phyloP scores from a whole-genome alignment of 2,113 vertebrate genomes.

The Siphamia tubifer region DNA sequence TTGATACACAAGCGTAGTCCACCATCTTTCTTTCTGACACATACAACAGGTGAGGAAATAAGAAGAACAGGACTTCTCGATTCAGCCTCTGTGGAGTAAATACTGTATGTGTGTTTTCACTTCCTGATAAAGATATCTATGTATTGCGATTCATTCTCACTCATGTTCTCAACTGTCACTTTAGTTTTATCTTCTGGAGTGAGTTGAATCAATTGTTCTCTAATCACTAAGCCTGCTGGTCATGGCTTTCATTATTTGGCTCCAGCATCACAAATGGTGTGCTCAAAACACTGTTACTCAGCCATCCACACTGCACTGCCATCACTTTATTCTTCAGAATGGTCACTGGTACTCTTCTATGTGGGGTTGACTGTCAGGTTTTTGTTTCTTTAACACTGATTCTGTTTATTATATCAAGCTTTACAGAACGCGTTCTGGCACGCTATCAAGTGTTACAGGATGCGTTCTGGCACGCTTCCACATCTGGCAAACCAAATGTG shows the following conservation, averaged over 20 bases:
- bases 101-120: conserved; percentile 11
- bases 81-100: conserved; percentile 3
- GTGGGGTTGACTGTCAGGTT: too few relatives aligned
- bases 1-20: neutral
- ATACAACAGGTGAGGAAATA: conserved; percentile 13
- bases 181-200: neutral
- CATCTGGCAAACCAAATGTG: too few relatives aligned
- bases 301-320: neutral
- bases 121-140: neutral
- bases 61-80: neutral
- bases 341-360: too few relatives aligned
- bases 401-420: too few relatives aligned
- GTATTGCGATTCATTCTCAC: neutral
- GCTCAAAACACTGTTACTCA: neutral
- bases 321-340: neutral
- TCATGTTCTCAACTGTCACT: neutral
- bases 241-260: neutral
- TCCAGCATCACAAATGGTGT: neutral
- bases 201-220: neutral
- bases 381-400: conserved; percentile 1
- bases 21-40: conserved; percentile 27
- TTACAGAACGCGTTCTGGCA: too few relatives aligned
- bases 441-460: too few relatives aligned
- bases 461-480: too few relatives aligned
- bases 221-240: neutral